Conservation (phyloP, 2,113 vertebrate genomes). For the Cyprinodon brontotheroides region DNA sequence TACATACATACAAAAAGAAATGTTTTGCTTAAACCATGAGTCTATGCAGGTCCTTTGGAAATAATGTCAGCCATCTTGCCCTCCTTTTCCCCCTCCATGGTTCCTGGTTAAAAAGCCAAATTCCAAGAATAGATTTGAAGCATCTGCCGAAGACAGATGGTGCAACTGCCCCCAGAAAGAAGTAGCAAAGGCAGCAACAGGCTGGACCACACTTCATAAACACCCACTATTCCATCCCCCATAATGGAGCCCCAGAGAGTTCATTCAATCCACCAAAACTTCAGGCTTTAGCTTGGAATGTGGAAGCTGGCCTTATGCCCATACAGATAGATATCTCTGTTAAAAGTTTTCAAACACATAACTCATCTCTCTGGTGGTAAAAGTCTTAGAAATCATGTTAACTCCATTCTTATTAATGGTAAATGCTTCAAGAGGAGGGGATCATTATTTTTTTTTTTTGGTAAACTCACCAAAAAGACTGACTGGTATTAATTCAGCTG, state of each 20-base stretch:
- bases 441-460: neutral
- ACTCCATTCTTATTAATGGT: neutral
- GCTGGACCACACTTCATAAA: conserved; percentile 1
- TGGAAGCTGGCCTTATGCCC: neutral
- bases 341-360: too few relatives aligned
- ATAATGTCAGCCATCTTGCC: too few relatives aligned
- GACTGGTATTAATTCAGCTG: neutral
- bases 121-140: too few relatives aligned
- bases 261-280: conserved; percentile 1
- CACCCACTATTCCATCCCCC: neutral
- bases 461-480: conserved; percentile 3
- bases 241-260: neutral
- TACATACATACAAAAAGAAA: too few relatives aligned
- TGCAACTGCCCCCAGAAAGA: neutral
- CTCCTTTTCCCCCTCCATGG: too few relatives aligned
- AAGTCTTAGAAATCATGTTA: neutral
- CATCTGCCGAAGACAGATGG: neutral
- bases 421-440: neutral
- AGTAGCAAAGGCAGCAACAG: conserved; percentile 5
- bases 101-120: too few relatives aligned
- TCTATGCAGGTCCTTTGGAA: too few relatives aligned
- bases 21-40: too few relatives aligned
- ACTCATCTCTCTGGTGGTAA: neutral
- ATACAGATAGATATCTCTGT: neutral
- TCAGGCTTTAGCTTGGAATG: neutral